Evolutionary conservation across 2,888 invertebrate species (phyloP).

Genomic region (Gymnocheta viridis): DNA sequence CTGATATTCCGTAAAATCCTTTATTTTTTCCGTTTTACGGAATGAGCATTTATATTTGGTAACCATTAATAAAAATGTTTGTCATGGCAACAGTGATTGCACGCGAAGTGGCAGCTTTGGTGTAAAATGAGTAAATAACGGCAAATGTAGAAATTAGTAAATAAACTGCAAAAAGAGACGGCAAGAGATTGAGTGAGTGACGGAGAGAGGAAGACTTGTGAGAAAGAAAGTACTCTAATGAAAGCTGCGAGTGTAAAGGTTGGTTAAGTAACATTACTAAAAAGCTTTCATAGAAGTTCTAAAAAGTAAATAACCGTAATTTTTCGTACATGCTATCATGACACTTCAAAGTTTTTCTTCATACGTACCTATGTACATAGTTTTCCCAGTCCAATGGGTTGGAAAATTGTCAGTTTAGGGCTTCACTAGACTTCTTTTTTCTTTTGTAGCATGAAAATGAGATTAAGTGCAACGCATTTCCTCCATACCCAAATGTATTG

Average conservation of each 20-base stretch:
- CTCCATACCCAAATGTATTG: not conserved
- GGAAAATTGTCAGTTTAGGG: not conserved
- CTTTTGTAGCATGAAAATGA: not conserved
- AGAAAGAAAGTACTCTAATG: not conserved
- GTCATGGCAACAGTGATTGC: not conserved
- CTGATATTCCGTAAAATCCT: no score
- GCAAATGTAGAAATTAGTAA: not conserved
- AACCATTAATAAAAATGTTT: no score
- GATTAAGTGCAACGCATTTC: not conserved
- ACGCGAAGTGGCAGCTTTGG: not conserved
- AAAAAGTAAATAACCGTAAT: slow-evolving; percentile 35
- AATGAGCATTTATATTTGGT: no score
- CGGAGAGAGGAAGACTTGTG: not conserved
- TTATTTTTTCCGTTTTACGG: no score
- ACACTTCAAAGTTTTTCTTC: not conserved
- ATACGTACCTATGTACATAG: not conserved
- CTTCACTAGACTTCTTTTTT: not conserved
- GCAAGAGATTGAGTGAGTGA: no score
- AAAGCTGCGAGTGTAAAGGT: not conserved
- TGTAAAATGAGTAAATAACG: slow-evolving; percentile 21
- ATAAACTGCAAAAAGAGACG: slow-evolving; percentile 16
- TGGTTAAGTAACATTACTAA: not conserved
- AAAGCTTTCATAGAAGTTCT: slow-evolving; percentile 17
- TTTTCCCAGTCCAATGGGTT: not conserved
- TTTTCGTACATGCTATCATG: not conserved